These are phyloP conservation scores for Pteropus alecto DNA, from an alignment of 2,113 vertebrate species.

Conservation along the genomic window DNA sequence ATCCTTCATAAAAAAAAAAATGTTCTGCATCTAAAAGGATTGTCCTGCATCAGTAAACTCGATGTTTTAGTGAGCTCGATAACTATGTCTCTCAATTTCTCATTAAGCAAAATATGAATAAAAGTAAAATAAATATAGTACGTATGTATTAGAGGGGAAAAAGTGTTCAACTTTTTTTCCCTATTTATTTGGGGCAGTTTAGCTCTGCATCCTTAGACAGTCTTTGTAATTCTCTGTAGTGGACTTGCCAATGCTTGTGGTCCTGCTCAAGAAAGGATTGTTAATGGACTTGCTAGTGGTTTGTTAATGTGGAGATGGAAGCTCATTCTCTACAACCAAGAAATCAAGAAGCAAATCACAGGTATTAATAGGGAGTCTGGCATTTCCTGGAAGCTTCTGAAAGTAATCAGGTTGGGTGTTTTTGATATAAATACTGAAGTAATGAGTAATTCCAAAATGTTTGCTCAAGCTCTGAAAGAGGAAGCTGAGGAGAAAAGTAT, in stretches of 20 bases:
- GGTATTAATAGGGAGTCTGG: background rate
- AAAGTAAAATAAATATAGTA: background rate
- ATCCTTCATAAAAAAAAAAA: background rate
- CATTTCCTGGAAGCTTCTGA: background rate
- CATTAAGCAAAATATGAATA: background rate
- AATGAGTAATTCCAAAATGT: background rate
- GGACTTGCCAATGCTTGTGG: background rate
- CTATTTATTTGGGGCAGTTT: background rate
- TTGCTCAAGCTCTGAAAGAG: background rate
- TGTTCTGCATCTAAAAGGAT: background rate
- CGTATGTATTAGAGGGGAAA: background rate
- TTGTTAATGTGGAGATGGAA: background rate
- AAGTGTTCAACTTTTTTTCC: background rate
- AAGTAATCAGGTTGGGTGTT: background rate
- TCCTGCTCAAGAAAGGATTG: background rate
- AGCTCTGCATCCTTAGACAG: background rate
- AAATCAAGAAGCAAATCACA: background rate
- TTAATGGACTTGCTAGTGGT: background rate
- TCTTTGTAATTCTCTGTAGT: background rate
- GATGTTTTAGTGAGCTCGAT: background rate
- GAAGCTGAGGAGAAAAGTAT: background rate
- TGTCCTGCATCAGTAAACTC: background rate
- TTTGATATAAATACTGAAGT: background rate
- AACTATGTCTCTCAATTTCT: background rate
- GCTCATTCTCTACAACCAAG: background rate